Evolutionary conservation across 2,888 invertebrate genomes (phyloP), one percentile per base, ranked within the genome.

Genomic region (Mechanitis mazaeus): DNA sequence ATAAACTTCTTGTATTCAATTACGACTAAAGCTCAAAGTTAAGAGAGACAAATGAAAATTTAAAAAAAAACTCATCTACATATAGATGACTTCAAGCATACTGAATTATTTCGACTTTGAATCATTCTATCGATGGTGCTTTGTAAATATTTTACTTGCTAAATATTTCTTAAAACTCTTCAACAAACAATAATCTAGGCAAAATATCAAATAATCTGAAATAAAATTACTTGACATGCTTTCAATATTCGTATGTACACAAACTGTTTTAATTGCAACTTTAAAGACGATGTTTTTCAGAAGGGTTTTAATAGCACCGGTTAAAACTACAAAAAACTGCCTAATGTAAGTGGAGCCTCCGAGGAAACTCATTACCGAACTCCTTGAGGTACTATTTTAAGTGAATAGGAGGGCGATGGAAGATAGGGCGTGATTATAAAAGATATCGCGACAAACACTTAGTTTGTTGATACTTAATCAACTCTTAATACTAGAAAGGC

Each of bases 371-470:
- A 87, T 88, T 87, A 88, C 84, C 79, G 71, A 87, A 86, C 84
- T 85, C 85, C 86, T 87, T 82, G 83, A 87, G 84, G 84, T 84
- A 86, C 84, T 85, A 87, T 88, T 88, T 88, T 77, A 84, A 86
- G 75, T 87, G 87, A 88, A 88, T 87, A 80, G 85, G 75, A 77
- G 70, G 78, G 76, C 78, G 80, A 76, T 74, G 76, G 73, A 64
- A 65, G 77, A 86, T 85, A 87, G 87, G 87, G 79, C 72, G 74
- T 79, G 82, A 84, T 87, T 85, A 85, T 85, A 84, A 85, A 80
- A 82, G 85, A 85, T 87, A 88, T 87, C 86, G 81, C 81, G 76
- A 80, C 86, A 87, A 88, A 88, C 84, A n/a, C n/a, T n/a, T n/a
- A n/a, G n/a, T n/a, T n/a, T n/a, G n/a, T n/a, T n/a, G n/a, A n/a